phyloP scores from a whole-genome alignment of 2,797 vertebrate genomes.

The Orestias chungarensis region DNA sequence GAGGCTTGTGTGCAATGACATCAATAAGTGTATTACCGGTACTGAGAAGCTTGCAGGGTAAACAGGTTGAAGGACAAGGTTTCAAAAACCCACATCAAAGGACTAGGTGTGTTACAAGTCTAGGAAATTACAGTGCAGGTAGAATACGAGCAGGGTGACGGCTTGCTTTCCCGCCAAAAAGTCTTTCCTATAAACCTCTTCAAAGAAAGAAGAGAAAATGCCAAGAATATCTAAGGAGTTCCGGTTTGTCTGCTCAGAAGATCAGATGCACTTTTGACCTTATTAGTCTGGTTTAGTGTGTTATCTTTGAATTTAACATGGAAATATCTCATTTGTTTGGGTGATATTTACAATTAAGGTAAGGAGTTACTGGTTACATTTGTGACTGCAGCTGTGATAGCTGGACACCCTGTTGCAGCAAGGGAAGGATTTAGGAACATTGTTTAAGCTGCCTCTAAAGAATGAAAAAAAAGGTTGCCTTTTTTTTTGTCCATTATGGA shows the following conservation, averaged over 20 bases:
- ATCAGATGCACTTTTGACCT: conserved; percentile 38
- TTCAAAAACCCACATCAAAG: conserved; percentile 60
- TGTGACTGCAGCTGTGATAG: conserved; percentile 46
- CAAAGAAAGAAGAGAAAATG: conserved; percentile 46
- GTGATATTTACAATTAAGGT: conserved; percentile 59
- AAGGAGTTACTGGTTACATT: conserved; percentile 33
- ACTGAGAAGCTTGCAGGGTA: conserved; percentile 27
- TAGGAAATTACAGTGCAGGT: conserved; percentile 56
- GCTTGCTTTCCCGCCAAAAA: conserved; percentile 56
- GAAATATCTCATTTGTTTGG: conserved; percentile 44
- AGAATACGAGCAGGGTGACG: conserved; percentile 59
- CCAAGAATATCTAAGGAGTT: conserved; percentile 54
- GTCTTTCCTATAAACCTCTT: conserved; percentile 45
- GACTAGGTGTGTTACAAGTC: conserved; percentile 54
- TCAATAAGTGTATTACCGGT: conserved; percentile 37
- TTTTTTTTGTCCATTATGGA: conserved; percentile 63
- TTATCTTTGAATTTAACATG: conserved; percentile 41
- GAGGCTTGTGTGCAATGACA: conserved; percentile 36
- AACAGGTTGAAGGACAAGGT: conserved; percentile 52
- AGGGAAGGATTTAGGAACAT: conserved; percentile 64
- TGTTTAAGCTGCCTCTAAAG: conserved; percentile 64
- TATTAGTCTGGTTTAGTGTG: conserved; percentile 40
- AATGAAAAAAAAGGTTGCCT: conserved; percentile 25
- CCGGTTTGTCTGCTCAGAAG: conserved; percentile 36
- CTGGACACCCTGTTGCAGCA: conserved; percentile 59